Conservation (phyloP, 2,888 invertebrate species). For the Synergus gifuensis region DNA sequence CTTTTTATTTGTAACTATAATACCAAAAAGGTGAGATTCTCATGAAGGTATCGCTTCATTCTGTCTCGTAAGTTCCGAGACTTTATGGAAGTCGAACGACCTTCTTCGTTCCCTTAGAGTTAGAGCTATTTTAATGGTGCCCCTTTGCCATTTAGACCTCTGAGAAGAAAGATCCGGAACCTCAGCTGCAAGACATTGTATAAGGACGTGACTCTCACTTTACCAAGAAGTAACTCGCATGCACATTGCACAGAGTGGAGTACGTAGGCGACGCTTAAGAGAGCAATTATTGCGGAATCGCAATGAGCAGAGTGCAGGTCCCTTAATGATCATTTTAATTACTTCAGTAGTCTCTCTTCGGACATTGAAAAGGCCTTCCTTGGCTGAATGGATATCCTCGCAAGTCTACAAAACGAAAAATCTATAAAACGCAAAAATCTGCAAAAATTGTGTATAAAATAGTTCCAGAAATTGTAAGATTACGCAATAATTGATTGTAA, state of each 20-base stretch:
- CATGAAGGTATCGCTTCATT: background rate
- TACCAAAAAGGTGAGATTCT: background rate
- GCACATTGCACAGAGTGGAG: background rate
- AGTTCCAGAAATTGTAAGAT: background rate
- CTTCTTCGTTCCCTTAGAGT: conserved; percentile 28
- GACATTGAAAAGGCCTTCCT: background rate
- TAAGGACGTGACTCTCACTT: conserved; percentile 17
- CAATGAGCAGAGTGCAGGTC: conserved; percentile 52
- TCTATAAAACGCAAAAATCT: background rate
- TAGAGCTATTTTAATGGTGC: conserved; percentile 15
- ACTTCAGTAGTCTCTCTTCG: conserved; percentile 38
- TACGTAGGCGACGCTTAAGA: conserved; percentile 45
- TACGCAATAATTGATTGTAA: background rate
- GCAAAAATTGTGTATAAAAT: background rate
- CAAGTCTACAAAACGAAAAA: background rate
- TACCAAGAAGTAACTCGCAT: background rate
- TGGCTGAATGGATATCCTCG: background rate
- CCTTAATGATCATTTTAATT: conserved; percentile 60
- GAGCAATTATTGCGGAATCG: conserved; percentile 64
- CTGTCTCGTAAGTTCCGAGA: conserved; percentile 20
- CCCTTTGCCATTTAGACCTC: conserved; percentile 30
- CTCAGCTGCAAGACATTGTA: conserved; percentile 21
- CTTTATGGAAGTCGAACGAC: conserved; percentile 34
- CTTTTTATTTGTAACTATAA: background rate
- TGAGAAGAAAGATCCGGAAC: conserved; percentile 28